Evolutionary conservation across 1,140 invertebrate species (phyloP), one percentile per base, ranked within the genome.

Genomic region (Tetramorium simillimum): DNA sequence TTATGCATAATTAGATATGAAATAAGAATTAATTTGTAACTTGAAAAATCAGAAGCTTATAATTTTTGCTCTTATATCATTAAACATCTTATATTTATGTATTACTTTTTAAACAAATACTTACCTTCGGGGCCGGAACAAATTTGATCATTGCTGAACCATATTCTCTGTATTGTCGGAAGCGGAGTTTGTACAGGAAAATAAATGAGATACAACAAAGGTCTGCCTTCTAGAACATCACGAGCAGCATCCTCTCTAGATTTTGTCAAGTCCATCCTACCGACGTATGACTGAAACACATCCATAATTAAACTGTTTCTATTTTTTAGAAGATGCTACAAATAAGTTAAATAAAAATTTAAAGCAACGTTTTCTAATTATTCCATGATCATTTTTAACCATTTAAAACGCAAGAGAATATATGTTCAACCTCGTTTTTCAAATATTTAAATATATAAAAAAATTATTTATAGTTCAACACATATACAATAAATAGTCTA

Each of bases 181-280:
- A 95, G 63, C 3, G 95, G 95, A 37, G 67, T 67, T 5, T 37
- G 63, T 24, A 94, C 49, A n/a, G 95, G 95, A 88, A 95, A 95
- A 70, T 92, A 43, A 14, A 95, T 70, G 53, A 69, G 86, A 49
- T 95, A 95, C 37, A 80, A 87, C 21, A 95, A 86, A 2, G 93
- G 80, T 43, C 82, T 85, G 56, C 91, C 91, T 40, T 89, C 33
- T 3, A 88, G 28, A 28, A 95, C 84, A 2, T 69, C 88, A 53
- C 70, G 58, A 21, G 94, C 72, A 0, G 94, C 90, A 6, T 92
- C 86, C 0, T 92, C 75, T 77, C 85, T 93, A 3, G 92, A 90
- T 67, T 91, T 90, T 6, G 72, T 89, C 65, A 95, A 85, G 86
- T 94, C 92, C 24, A 95, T 73, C 77, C 77, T 88, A 5, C 95